Conservation (phyloP, 2,113 vertebrate species). For the Sorex araneus region DNA sequence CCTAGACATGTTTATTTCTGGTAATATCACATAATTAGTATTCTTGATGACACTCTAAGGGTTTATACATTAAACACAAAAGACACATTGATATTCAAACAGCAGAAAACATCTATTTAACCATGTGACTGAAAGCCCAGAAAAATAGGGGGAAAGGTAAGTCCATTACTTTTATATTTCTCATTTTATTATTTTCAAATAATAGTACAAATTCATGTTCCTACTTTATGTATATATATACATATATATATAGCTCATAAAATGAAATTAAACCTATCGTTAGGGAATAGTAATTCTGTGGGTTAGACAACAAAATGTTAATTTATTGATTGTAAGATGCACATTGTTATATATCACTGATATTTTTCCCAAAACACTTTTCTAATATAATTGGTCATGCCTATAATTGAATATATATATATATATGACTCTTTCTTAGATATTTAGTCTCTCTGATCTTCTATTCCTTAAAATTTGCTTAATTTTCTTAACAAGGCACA, state of each 20-base stretch:
- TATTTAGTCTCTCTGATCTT: not conserved
- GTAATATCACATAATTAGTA: not conserved
- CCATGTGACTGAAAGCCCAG: not conserved
- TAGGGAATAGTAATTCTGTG: not conserved
- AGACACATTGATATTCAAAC: not conserved
- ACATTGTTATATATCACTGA: not conserved
- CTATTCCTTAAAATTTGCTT: not conserved
- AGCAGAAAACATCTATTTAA: not conserved
- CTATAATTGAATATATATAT: not conserved
- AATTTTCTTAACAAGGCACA: not conserved
- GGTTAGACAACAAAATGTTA: not conserved
- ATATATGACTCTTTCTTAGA: not conserved
- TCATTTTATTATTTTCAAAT: not conserved
- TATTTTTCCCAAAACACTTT: not conserved
- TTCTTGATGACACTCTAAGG: not conserved
- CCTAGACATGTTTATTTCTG: conserved; percentile 14
- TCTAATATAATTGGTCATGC: not conserved
- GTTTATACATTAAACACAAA: not conserved
- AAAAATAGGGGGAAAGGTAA: not conserved
- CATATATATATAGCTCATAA: not conserved
- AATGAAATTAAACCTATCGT: not conserved
- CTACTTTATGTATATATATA: not conserved
- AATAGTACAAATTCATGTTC: not conserved
- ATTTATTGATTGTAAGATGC: not conserved
- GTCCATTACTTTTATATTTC: not conserved